Percentiles rank a stretch among this genome's conserved stretches.
phyloP scores from a whole-genome alignment of 2,113 vertebrate genomes.

The Carassius carassius region DNA sequence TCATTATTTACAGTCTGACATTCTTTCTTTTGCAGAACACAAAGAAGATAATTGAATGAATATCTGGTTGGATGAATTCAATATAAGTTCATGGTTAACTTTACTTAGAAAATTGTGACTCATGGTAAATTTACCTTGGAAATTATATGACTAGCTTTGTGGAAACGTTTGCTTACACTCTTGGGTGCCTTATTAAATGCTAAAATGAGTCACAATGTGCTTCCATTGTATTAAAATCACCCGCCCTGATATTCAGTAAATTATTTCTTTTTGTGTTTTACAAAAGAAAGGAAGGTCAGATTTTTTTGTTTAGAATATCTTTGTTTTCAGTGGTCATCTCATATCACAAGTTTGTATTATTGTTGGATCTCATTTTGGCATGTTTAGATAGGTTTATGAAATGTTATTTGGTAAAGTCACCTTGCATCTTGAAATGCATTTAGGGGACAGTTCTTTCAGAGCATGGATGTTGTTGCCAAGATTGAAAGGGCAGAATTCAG shows the following conservation, averaged over 20 bases:
- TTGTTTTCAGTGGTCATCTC: neutral
- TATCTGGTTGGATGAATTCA: neutral
- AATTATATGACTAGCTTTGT: neutral
- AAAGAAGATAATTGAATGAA: neutral
- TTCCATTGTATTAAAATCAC: neutral
- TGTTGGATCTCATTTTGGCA: neutral
- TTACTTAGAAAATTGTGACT: constrained; percentile 4
- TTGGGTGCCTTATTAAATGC: neutral
- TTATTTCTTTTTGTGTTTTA: neutral
- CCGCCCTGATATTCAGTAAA: neutral
- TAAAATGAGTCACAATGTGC: neutral
- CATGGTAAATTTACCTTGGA: constrained; percentile 15
- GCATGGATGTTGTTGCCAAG: constrained; percentile 7
- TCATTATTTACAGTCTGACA: neutral
- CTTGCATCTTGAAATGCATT: constrained; percentile 1
- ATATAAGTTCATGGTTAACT: neutral
- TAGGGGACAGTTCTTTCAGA: neutral
- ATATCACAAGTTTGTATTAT: neutral
- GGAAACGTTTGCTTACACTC: constrained; percentile 6
- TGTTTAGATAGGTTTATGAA: neutral
- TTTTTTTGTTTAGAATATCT: neutral
- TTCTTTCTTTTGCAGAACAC: neutral
- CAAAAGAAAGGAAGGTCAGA: neutral
- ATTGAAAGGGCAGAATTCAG: constrained; percentile 42
- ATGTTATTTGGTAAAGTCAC: neutral